Percentiles rank a stretch among this genome's conserved stretches.
These are phyloP conservation scores for Furcula furcula DNA, from an alignment of 2,888 invertebrate species.

Conservation along the genomic window DNA sequence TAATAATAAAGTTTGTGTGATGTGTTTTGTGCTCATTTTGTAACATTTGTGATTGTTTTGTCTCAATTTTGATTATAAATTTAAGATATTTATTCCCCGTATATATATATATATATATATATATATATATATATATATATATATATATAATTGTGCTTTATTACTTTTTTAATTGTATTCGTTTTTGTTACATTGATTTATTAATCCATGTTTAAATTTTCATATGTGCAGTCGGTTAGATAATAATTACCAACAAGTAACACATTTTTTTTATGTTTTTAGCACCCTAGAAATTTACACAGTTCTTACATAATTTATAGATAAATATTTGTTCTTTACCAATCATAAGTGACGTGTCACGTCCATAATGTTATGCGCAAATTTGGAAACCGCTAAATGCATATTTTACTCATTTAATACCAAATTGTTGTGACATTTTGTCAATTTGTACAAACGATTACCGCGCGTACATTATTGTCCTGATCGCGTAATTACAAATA, in stretches of 20 bases:
- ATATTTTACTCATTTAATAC: slow-evolving; percentile 2
- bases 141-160: no score
- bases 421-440: slow-evolving; percentile 10
- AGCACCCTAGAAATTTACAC: not conserved
- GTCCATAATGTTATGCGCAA: not conserved
- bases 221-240: slow-evolving; percentile 3
- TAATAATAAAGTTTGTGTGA: slow-evolving; percentile 7
- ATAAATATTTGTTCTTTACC: not conserved
- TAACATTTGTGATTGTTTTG: slow-evolving; percentile 24
- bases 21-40: slow-evolving; percentile 20
- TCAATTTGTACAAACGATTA: slow-evolving; percentile 22
- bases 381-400: not conserved
- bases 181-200: not conserved
- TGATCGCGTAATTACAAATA: slow-evolving; percentile 23
- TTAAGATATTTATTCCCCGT: not conserved
- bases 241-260: not conserved
- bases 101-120: no score
- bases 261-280: not conserved
- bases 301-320: not conserved
- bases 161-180: not conserved
- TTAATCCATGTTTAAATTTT: not conserved
- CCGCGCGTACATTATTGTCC: slow-evolving; percentile 11
- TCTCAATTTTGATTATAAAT: slow-evolving; percentile 23
- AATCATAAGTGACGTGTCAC: not conserved
- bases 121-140: no score